Evolutionary conservation across 2,797 vertebrate genomes (phyloP).

Genomic region (Microtus agrestis): DNA sequence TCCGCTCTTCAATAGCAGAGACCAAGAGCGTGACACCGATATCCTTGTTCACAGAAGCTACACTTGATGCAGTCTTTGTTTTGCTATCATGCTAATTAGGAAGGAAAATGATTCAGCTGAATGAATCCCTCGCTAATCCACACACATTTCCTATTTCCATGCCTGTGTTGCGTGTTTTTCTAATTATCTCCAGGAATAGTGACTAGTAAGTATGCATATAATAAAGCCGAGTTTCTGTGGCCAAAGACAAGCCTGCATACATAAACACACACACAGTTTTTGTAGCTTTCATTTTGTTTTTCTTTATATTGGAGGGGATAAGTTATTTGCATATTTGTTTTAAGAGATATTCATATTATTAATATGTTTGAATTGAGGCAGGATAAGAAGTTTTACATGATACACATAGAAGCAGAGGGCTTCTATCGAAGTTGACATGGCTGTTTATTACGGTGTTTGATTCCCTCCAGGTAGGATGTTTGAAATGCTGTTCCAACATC

Average conservation of each 20-base stretch:
- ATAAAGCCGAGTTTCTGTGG: background rate
- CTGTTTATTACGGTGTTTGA: background rate
- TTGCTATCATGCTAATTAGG: background rate
- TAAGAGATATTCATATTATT: background rate
- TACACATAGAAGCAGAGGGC: background rate
- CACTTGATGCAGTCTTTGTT: background rate
- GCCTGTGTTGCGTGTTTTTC: slow-evolving; percentile 1
- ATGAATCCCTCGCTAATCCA: background rate
- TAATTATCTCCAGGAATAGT: background rate
- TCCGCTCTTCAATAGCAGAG: background rate
- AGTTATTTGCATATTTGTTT: slow-evolving; percentile 18
- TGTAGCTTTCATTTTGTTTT: background rate
- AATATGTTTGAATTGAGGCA: background rate
- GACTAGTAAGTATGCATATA: background rate
- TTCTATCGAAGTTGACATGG: background rate
- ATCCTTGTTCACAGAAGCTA: background rate
- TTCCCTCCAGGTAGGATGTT: background rate
- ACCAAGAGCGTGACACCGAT: background rate
- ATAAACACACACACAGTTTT: background rate
- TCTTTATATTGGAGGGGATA: background rate
- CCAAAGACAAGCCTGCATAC: background rate
- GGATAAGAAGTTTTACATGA: background rate
- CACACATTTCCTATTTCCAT: background rate
- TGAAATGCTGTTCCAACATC: background rate
- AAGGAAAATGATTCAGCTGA: slow-evolving; percentile 20